Conservation (phyloP, 2,797 vertebrate species). For the Threskiornis aethiopicus region DNA sequence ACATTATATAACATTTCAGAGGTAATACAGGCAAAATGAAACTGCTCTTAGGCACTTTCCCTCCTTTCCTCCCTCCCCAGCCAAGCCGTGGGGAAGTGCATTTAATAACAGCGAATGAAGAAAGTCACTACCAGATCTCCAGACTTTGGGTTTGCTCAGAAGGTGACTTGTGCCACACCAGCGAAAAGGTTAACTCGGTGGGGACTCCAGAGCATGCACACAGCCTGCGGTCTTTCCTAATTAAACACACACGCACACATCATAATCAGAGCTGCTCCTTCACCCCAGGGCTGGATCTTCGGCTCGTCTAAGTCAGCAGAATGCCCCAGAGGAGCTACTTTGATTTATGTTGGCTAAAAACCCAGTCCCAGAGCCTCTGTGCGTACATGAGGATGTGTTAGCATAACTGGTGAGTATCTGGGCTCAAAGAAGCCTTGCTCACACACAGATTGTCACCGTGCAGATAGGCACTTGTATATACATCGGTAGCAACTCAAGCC, state of each 20-base stretch:
- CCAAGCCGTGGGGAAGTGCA: background rate
- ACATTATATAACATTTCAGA: background rate
- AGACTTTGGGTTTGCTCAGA: background rate
- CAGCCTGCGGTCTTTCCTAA: background rate
- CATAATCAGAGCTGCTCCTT: background rate
- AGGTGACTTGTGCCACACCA: background rate
- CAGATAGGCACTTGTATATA: background rate
- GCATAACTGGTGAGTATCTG: background rate
- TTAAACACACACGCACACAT: background rate
- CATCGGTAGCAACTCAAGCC: background rate
- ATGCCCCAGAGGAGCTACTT: background rate
- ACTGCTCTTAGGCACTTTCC: background rate
- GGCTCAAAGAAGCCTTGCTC: background rate
- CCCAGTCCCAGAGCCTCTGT: background rate
- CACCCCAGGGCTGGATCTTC: background rate
- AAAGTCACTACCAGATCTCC: background rate
- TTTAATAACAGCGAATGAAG: background rate
- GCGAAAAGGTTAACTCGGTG: background rate
- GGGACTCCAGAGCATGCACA: background rate
- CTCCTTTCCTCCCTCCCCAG: background rate
- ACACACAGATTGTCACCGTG: background rate
- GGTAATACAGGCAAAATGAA: background rate
- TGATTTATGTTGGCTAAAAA: slow-evolving; percentile 5
- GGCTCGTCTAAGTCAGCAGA: background rate
- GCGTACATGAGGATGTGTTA: background rate